phyloP scores from a whole-genome alignment of 2,113 vertebrate genomes.

The Stictonetta naevosa region DNA sequence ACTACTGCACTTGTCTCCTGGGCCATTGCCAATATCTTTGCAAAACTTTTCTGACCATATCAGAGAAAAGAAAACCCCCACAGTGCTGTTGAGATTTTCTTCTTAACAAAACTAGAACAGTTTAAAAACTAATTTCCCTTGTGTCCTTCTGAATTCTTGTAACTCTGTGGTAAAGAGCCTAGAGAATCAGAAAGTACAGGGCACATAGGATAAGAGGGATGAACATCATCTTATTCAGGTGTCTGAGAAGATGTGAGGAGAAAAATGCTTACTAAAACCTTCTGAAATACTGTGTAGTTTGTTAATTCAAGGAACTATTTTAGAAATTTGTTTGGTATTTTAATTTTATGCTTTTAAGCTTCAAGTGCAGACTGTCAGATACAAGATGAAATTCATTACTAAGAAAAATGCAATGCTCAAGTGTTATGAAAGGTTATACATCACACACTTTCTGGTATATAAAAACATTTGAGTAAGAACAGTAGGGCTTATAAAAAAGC shows the following conservation, averaged over 20 bases:
- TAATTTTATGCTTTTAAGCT: slow-evolving; percentile 61
- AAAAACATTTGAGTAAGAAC: neutral
- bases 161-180: neutral
- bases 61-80: neutral
- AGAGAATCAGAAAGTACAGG: neutral
- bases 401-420: slow-evolving; percentile 24
- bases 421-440: slow-evolving; percentile 33
- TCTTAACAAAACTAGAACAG: neutral
- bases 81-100: neutral
- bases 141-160: neutral
- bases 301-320: slow-evolving; percentile 4
- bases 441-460: neutral
- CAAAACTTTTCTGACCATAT: neutral
- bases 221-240: neutral
- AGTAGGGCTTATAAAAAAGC: neutral
- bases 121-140: neutral
- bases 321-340: slow-evolving; percentile 26
- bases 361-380: neutral
- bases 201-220: neutral
- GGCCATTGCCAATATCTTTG: neutral
- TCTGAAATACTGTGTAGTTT: neutral
- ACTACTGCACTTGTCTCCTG: neutral
- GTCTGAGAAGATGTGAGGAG: neutral
- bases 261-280: neutral
- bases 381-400: slow-evolving; percentile 44